These are phyloP conservation scores for Macrotis lagotis DNA, from an alignment of 2,113 vertebrate genomes.

Conservation along the genomic window DNA sequence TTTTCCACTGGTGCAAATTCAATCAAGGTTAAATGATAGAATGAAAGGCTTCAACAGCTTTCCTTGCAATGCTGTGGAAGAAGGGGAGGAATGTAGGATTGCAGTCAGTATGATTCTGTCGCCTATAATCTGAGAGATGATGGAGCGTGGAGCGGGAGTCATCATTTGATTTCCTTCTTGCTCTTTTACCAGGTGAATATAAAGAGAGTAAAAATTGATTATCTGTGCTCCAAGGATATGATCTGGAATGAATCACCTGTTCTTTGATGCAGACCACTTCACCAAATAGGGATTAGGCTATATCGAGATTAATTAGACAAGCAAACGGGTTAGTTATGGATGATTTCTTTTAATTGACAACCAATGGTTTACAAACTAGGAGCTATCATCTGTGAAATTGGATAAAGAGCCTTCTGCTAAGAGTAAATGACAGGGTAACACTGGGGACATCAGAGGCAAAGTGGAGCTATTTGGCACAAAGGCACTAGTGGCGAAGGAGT, in stretches of 20 bases:
- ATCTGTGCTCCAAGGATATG: slow-evolving; percentile 21
- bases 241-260: slow-evolving; percentile 36
- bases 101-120: slow-evolving; percentile 17
- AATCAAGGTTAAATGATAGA: background rate
- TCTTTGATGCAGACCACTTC: slow-evolving; percentile 46
- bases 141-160: slow-evolving; percentile 3
- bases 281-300: slow-evolving; percentile 52
- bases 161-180: slow-evolving; percentile 46
- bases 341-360: slow-evolving; percentile 60
- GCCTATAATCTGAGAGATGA: slow-evolving; percentile 43
- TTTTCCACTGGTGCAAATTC: background rate
- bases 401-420: slow-evolving; percentile 44
- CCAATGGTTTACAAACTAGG: slow-evolving; percentile 53
- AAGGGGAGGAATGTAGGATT: slow-evolving; percentile 54
- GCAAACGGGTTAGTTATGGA: slow-evolving; percentile 61
- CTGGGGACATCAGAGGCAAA: slow-evolving; percentile 24
- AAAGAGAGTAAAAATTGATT: slow-evolving; percentile 46
- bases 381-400: slow-evolving; percentile 59
- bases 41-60: background rate
- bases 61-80: background rate
- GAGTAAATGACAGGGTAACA: slow-evolving; percentile 18
- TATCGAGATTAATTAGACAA: slow-evolving; percentile 59
- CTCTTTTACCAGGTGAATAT: slow-evolving; percentile 42
- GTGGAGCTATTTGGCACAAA: slow-evolving; percentile 27
- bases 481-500: background rate